Percentiles rank a stretch among this genome's conserved stretches.
Conservation (phyloP, 2,797 vertebrate genomes). For the Sciurus vulgaris region DNA sequence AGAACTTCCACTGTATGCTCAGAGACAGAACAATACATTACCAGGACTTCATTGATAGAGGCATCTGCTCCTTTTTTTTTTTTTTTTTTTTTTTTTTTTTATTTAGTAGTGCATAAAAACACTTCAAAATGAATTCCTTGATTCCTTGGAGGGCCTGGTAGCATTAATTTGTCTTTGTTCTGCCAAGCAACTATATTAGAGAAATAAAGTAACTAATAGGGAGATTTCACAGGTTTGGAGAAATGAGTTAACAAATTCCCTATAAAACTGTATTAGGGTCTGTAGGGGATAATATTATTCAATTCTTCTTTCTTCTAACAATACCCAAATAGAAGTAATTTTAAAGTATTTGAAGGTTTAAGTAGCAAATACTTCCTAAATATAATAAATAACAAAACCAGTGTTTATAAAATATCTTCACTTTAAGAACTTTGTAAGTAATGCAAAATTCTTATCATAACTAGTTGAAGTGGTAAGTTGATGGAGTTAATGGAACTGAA, state of each 20-base stretch:
- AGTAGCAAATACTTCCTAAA: not conserved
- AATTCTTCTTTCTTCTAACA: not conserved
- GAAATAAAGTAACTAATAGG: slow-evolving; percentile 35
- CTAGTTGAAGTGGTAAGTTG: not conserved
- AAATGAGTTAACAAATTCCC: slow-evolving; percentile 45
- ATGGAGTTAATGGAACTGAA: not conserved
- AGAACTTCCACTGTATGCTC: not conserved
- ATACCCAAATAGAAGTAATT: not conserved
- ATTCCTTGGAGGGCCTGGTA: not conserved
- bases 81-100: not conserved
- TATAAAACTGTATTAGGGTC: not conserved
- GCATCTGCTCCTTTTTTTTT: slow-evolving; percentile 62
- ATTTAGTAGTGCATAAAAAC: slow-evolving; percentile 40
- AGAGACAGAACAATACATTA: not conserved
- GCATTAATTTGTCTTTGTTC: slow-evolving; percentile 64
- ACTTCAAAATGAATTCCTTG: slow-evolving; percentile 48
- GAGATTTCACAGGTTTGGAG: slow-evolving; percentile 58
- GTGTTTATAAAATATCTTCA: not conserved
- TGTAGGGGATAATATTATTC: not conserved
- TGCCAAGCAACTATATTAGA: slow-evolving; percentile 60
- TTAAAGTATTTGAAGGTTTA: slow-evolving; percentile 26
- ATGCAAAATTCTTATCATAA: not conserved
- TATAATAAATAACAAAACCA: not conserved
- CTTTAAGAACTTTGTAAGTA: not conserved
- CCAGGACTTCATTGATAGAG: slow-evolving; percentile 41